phyloP scores from a whole-genome alignment of 2,888 invertebrate genomes.

The Eupeodes luniger region DNA sequence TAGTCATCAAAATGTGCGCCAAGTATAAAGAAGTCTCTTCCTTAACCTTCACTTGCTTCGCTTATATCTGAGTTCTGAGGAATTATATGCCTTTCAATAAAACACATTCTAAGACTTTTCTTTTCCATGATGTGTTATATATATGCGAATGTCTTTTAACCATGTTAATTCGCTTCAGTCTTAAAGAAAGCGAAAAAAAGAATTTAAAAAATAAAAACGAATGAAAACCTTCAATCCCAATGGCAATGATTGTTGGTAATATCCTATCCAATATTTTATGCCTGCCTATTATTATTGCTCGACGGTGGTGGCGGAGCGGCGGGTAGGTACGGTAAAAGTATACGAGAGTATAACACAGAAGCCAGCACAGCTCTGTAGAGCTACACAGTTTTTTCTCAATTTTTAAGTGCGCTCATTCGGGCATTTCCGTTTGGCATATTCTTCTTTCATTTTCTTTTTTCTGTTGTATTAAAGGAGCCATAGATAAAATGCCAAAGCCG shows the following conservation, averaged over 20 bases:
- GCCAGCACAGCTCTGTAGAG: not conserved
- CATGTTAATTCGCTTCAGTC: constrained; percentile 42
- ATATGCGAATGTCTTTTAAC: not conserved
- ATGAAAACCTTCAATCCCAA: constrained; percentile 32
- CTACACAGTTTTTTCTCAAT: constrained; percentile 34
- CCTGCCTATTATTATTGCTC: constrained; percentile 63
- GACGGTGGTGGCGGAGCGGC: not conserved
- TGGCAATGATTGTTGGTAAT: constrained; percentile 59
- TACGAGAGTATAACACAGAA: constrained; percentile 20
- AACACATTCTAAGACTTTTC: constrained; percentile 21
- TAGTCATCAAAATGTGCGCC: constrained; percentile 8
- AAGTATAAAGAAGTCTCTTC: not conserved
- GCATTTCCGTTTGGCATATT: constrained; percentile 66
- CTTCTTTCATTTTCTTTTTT: not conserved
- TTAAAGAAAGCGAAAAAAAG: constrained; percentile 2
- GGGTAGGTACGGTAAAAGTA: no score
- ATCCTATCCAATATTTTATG: constrained; percentile 66
- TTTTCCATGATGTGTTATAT: not conserved
- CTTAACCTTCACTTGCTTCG: constrained; percentile 1
- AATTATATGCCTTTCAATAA: not conserved
- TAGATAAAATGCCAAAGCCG: constrained; percentile 53
- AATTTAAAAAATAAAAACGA: not conserved
- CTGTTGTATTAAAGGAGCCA: constrained; percentile 52
- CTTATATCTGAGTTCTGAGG: not conserved
- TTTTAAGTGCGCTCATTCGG: constrained; percentile 54